Evolutionary conservation across 1,140 invertebrate genomes (phyloP), one percentile per base, ranked within the genome.

Genomic region (Plodia interpunctella): DNA sequence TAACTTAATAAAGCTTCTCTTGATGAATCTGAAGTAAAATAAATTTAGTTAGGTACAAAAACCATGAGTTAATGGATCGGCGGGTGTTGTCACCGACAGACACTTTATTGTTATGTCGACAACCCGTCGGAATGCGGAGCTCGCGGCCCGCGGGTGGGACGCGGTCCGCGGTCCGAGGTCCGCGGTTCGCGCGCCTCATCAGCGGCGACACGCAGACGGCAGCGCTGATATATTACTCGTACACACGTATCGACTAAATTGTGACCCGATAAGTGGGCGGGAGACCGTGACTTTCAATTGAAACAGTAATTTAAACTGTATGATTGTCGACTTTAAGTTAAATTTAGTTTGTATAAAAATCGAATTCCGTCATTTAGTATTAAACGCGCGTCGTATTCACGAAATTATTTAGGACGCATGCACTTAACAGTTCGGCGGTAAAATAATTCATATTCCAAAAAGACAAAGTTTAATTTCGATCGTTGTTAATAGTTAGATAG

Each of bases 221-320:
- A 57, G 66, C 44, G 58, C 74, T 78, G 71, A 81, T 85, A 85
- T 85, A 85, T 85, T 80, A 81, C 75, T 78, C 67, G 70, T 77
- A 76, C 70, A 74, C 70, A 68, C 75, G 75, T 77, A 85, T 80
- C 80, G 77, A 76, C 70, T 81, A 81, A 82, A 83, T 82, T 82
- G 80, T 82, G 66, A 68, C 60, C 72, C 76, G 80, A 83, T 83
- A 83, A 86, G 80, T 83, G 80, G 80, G 83, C 83, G 83, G 65
- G 78, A 62, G 75, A 72, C 63, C 52, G 59, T 53, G 35, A 49
- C 20, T 2, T 20, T 25, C 9, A 5, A 19, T 2, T 13, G 1
- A 21, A 19, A 51, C 2, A 4, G 10, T n/a, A 53, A 11, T 25
- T 8, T 53, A 25, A n/a, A 5, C 13, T 8, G 10, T 28, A 13